Conservation (phyloP, 1,140 invertebrate species). For the Heliconius melpomene region DNA sequence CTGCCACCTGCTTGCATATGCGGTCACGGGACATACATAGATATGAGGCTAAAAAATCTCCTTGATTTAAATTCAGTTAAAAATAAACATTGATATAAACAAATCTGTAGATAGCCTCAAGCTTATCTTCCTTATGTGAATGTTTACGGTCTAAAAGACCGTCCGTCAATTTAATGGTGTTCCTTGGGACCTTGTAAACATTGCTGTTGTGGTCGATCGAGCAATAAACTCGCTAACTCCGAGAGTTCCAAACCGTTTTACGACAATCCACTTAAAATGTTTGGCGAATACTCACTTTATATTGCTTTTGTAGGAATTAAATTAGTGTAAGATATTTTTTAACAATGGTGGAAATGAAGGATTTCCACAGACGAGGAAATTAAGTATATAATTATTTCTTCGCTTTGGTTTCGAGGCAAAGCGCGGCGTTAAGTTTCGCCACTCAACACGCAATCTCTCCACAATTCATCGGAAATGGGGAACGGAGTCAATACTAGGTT, state of each 20-base stretch:
- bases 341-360: too few species aligned
- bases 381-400: too few species aligned
- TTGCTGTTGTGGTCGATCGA: background rate
- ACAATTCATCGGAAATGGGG: too few species aligned
- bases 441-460: too few species aligned
- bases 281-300: background rate
- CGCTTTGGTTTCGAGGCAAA: too few species aligned
- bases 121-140: background rate
- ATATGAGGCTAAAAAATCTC: too few species aligned
- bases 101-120: background rate
- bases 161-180: slow-evolving; percentile 1
- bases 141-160: background rate
- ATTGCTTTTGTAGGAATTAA: background rate
- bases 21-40: too few species aligned
- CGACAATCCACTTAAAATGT: slow-evolving; percentile 10
- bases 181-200: slow-evolving; percentile 1
- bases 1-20: too few species aligned
- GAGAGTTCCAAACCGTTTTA: slow-evolving; percentile 5
- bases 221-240: slow-evolving; percentile 10
- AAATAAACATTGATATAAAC: background rate
- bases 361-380: too few species aligned
- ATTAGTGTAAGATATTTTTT: background rate
- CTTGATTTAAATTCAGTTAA: too few species aligned
- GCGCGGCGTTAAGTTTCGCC: too few species aligned
- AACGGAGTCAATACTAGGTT: too few species aligned